Base-by-base conservation (phyloP, 2,113 vertebrate genomes). In the Erpornis zantholeuca region DNA sequence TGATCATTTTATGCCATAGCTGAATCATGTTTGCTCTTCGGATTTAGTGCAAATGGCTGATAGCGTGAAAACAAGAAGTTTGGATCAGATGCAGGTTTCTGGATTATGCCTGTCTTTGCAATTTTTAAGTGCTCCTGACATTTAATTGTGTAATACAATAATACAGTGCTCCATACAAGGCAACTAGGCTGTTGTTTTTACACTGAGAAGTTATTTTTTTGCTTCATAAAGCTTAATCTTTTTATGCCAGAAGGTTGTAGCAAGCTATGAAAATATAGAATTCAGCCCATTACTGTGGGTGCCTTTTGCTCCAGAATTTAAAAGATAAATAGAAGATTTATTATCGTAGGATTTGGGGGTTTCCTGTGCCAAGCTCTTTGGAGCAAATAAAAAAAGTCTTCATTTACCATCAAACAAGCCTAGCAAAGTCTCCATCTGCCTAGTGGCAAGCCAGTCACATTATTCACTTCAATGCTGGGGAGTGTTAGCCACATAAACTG, bases 301-400 rank as follows among this genome's bases (percentile, higher is more conserved):
- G 69, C 52, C 59, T 90, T 96, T 95, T 63, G 28, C 65, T 84
- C 11, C 60, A 76, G 92, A 71, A 92, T 92, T 93, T 83, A 86
- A 78, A 96, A 93, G 82, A 93, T 78, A 92, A 96, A 94, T 29
- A 92, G 40, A 71, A 86, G 82, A 83, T 95, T 93, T 95, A 95
- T 94, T 96, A 82, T 65, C 2, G 8, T 64, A 96, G 90, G 88
- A 96, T 95, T 93, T 90, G 11, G 35, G 57, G 38, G 44, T 90
- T 96, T 97, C 86, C 93, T 90, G 88, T 82, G 86, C 85, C 79
- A 92, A 85, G 47, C 52, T 90, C 18, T 75, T 94, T 49, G 52
- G 44, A 92, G 76, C 40, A 92, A 95, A 80, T 80, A 28, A 61
- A 73, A 90, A 88, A 73, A 76, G 27, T 78, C 71, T 64, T 86